Evolutionary conservation across 2,797 vertebrate genomes (phyloP), one percentile per base, ranked within the genome.

Genomic region (Rallus crepitans): DNA sequence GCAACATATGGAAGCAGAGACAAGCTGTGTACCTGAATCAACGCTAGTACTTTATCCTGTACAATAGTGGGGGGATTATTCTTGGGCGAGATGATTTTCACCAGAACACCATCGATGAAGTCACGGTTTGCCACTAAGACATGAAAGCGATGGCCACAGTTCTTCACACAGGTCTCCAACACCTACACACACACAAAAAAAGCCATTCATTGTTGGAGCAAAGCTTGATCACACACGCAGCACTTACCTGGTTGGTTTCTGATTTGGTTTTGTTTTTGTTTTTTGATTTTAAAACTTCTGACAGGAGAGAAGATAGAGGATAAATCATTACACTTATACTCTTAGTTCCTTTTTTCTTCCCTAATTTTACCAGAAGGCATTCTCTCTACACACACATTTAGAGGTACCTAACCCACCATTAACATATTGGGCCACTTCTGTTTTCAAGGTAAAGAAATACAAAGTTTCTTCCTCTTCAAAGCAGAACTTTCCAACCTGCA

Each of bases 61-160:
- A 99, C 99, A 13, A 99, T 99, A 47, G 99, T 99, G 12, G 99
- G 99, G 33, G 99, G 99, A 79, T 99, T 99, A 97, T 99, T 99
- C 98, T 99, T 99, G 57, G 99, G 99, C 2, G 99, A 99, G 98
- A 99, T 99, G 87, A 99, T 99, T 98, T 99, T 99, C 95, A 99
- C 99, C 57, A 99, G 98, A 21, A 99, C 99, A 0, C 99, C 99
- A 11, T 99, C 99, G 5, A 99, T 98, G 96, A 99, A 99, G 96
- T 99, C 99, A 55, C 99, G 98, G 96, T 98, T 99, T 35, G 99
- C 99, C 95, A 99, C 99, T 2, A 99, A 98, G 55, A 99, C 96
- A 2, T 99, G 99, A 94, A 99, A 99, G 73, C 99, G 99, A 97
- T 99, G 99, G 89, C 99, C 99, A 15, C 99, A 99, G 98, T 99